Evolutionary conservation across 2,113 vertebrate genomes (phyloP), one percentile per base, ranked within the genome.

Genomic region (Sceloporus tristichus): DNA sequence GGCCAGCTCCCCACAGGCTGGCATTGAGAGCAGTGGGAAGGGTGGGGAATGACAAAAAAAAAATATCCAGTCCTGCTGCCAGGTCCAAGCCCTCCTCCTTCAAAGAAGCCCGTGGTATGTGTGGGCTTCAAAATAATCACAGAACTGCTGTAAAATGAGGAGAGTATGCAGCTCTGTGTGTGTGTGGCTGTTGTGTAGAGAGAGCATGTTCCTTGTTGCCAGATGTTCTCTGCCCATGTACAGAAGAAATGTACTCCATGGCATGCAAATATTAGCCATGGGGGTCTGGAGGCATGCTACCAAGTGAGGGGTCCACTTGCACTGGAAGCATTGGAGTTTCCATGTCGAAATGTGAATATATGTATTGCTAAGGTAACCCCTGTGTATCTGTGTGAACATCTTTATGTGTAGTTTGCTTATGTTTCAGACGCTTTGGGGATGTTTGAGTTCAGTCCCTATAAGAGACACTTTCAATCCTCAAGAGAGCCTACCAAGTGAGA

Each of bases 41-140:
- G 66, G 48, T 48, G 56, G 77, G 81, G 77, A 84, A 83, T 18
- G 62, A 78, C 59, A 88, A 88, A 83, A 62, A 78, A 62, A 70
- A 5, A 48, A 7, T 78, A 78, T 78, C 87, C 80, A 83, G 71
- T 88, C 74, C 53, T 77, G 59, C 74, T 84, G 74, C 74, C 59
- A 84, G 81, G 65, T 54, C 81, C 74, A 84, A 40, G 38, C 78
- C 81, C 73, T 84, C 81, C 40, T 53, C 73, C 74, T 84, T 88
- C 73, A 84, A 77, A 88, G 87, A 80, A 56, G 87, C 81, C 73
- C 40, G 62, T 77, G 74, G 80, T 62, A 84, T 83, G 87, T 68
- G 62, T 16, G 42, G 18, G 18, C 83, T 83, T 88, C 14, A 84
- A 86, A 56, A 88, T 80, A 77, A 83, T 11, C 34, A n/a, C 73